Conservation (phyloP, 1,140 invertebrate genomes). For the Zophobas morio region DNA sequence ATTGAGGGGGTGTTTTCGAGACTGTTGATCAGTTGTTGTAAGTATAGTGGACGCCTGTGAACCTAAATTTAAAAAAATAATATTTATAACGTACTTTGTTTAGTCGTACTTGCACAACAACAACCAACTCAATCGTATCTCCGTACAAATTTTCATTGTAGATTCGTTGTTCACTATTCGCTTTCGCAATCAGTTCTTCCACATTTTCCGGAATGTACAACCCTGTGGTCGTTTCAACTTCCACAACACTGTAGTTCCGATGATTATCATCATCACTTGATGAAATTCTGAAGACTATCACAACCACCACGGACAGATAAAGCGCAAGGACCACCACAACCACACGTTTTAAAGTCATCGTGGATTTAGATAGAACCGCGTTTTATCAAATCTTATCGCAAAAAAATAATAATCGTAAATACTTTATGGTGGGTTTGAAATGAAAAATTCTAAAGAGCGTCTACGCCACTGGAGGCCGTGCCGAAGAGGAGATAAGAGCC, state of each 20-base stretch:
- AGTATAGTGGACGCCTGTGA: background rate
- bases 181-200: background rate
- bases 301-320: too few relatives aligned
- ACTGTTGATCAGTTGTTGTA: constrained; percentile 8
- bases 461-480: constrained; percentile 1
- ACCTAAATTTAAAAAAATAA: background rate
- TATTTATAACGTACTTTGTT: too few relatives aligned
- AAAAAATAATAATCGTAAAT: too few relatives aligned
- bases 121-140: background rate
- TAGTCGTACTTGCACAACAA: background rate
- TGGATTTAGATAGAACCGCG: too few relatives aligned
- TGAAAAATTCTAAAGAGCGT: background rate
- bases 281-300: too few relatives aligned
- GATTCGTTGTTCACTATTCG: background rate
- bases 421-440: too few relatives aligned
- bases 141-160: background rate
- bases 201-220: background rate
- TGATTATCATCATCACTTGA: too few relatives aligned
- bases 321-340: too few relatives aligned
- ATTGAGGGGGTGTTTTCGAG: background rate
- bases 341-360: too few relatives aligned
- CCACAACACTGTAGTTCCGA: too few relatives aligned
- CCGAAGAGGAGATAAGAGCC: constrained; percentile 24
- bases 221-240: background rate
- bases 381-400: too few relatives aligned